These are phyloP conservation scores for Hetaerina titia DNA, from an alignment of 2,888 invertebrate genomes.

Conservation along the genomic window DNA sequence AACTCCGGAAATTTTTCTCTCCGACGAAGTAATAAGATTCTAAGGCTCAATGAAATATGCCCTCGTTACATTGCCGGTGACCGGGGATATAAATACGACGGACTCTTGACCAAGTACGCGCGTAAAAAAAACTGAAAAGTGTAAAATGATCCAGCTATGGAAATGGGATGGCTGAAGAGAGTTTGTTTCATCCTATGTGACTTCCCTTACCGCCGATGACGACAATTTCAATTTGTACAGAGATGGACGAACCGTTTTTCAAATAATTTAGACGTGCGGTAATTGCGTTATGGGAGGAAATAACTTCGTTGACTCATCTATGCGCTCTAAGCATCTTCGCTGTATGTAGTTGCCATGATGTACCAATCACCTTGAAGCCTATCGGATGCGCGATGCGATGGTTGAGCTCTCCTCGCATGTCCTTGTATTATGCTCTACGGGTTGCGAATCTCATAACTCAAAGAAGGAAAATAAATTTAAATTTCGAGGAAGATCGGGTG, in stretches of 20 bases:
- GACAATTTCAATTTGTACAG: background rate
- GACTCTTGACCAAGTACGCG: background rate
- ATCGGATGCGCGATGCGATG: too few relatives aligned
- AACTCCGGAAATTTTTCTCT: background rate
- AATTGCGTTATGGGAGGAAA: too few relatives aligned
- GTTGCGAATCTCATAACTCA: too few relatives aligned
- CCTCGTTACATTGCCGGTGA: background rate
- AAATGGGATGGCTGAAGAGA: background rate
- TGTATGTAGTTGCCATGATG: too few relatives aligned
- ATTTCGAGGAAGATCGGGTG: background rate
- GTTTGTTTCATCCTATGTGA: background rate
- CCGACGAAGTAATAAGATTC: background rate
- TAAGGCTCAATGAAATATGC: background rate
- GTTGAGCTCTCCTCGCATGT: too few relatives aligned
- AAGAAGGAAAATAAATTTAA: background rate
- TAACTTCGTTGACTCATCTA: too few relatives aligned
- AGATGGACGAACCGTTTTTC: background rate
- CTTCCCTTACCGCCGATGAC: background rate
- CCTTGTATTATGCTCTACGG: too few relatives aligned
- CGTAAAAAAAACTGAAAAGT: background rate
- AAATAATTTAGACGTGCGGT: too few relatives aligned
- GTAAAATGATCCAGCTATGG: background rate
- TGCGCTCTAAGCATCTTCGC: too few relatives aligned
- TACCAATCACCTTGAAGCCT: too few relatives aligned
- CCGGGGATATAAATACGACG: background rate